Base-by-base conservation (phyloP, 64 coral and sea anemone species). In the Platygyra sinensis region DNA sequence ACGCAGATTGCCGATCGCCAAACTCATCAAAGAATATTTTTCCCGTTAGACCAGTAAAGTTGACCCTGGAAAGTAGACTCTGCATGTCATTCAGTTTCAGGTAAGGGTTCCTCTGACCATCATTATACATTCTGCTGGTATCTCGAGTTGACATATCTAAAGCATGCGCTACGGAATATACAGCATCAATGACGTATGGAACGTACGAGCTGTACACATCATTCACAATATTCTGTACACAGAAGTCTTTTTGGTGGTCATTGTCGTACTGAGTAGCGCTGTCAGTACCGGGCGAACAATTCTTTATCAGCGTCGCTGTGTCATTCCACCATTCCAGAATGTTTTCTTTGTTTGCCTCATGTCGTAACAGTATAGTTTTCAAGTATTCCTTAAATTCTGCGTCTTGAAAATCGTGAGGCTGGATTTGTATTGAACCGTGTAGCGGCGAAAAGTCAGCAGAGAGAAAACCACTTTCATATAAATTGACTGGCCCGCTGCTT, bases 131-230 rank as follows among this genome's bases (percentile, higher is more conserved):
- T 30, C 73, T 16, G 30, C 30, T 87, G 54, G 50, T 72, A 30
- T 90, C 57, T 67, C 20, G 18, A 24, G 0, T 67, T 1, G n/a
- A 67, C 0, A 25, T 67, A 8, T 67, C 64, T 71, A 94, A 64
- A 1, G 93, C 93, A 72, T 94, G 62, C 7, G 93, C 93, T 2
- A 91, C 59, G 22, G 93, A 82, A 9, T 87, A 94, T 8, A 94
- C 88, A 49, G 93, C 88, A 29, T 91, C 82, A 50, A 91, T 91
- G 11, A 94, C 82, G 25, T 86, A 89, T 20, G 72, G 75, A 16
- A 90, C 82, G 11, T 90, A 87, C 16, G 79, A 65, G 60, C 86
- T 79, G 76, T 72, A 78, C 36, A 94, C 50, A 73, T 94, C 79
- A 24, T 62, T 2, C 13, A 91, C 67, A 5, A 80, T 30, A 74